These are phyloP conservation scores for Hippasteria phrygiana DNA, from an alignment of 53 echinoderm and acorn worm genomes.

Conservation along the genomic window DNA sequence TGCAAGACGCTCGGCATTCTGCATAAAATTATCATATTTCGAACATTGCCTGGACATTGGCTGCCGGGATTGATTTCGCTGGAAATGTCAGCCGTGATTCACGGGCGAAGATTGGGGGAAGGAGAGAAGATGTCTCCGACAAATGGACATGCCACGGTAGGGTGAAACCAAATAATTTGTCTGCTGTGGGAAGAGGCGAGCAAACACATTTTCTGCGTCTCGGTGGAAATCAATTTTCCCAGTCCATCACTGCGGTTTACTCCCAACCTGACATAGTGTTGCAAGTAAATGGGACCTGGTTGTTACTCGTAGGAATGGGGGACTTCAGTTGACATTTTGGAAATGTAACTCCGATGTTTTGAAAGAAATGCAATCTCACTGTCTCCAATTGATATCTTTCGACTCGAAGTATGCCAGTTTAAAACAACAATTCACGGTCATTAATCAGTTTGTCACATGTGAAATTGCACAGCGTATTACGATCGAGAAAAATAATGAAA, in stretches of 20 bases:
- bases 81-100: conserved; percentile 31
- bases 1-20: background rate
- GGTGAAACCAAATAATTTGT: conserved; percentile 19
- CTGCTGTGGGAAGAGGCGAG: conserved; percentile 1
- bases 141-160: background rate
- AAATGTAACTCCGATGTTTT: too few species aligned
- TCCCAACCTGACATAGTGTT: background rate
- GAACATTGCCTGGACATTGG: background rate
- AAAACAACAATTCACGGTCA: too few species aligned
- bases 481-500: too few species aligned
- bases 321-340: too few species aligned
- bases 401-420: too few species aligned
- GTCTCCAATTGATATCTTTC: too few species aligned
- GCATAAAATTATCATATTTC: background rate
- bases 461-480: too few species aligned
- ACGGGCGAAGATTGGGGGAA: background rate
- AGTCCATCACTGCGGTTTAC: conserved; percentile 18
- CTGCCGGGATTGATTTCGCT: conserved; percentile 14
- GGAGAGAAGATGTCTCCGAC: background rate
- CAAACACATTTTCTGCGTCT: conserved; percentile 3
- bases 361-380: too few species aligned
- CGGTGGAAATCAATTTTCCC: conserved; percentile 21
- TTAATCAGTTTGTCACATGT: too few species aligned
- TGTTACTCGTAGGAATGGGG: too few species aligned
- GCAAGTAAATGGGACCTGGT: background rate